Evolutionary conservation across 2,797 vertebrate genomes (phyloP), one percentile per base, ranked within the genome.

Genomic region (Vireo griseus): DNA sequence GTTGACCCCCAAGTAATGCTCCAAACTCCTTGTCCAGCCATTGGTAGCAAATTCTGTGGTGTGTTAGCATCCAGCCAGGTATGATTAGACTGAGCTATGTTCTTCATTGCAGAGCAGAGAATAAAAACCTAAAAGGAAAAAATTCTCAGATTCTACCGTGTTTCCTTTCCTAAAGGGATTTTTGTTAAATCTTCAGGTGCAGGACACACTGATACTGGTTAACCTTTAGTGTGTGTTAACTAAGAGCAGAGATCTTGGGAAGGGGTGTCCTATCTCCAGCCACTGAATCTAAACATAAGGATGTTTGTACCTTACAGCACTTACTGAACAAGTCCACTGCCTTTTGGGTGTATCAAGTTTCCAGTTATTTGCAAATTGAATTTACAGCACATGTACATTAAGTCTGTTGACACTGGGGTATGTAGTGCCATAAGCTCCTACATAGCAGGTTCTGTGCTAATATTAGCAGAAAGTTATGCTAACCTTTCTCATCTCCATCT

Each of bases 401-500:
- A 68, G 26, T 66, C 66, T 84, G 5, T 86, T 78, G 74, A 55
- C 7, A 4, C 44, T 67, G 59, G 80, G 85, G 54, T 82, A 67
- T 33, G 79, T 25, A 72, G 80, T 37, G 83, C 26, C 2, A 39
- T 68, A 79, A 93, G 86, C 81, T 80, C 52, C 26, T 63, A 35
- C 9, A 37, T 55, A 52, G 84, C 91, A 90, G 75, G 35, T 73
- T 77, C 69, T 91, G 73, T 68, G 81, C 85, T 95, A 88, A 91
- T 87, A 59, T 79, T 87, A 96, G 92, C 88, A 48, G 84, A n/a
- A 85, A 87, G 86, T 87, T 86, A 39, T 5, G 71, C 67, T 69
- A 89, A 63, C 71, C 67, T 92, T 84, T 89, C 67, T 86, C 74
- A 69, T 85, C 31, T 87, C 80, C 63, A 39, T 79, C 48, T 82